Evolutionary conservation across 1,140 invertebrate species (phyloP).

Genomic region (Drosophila sturtevanti): DNA sequence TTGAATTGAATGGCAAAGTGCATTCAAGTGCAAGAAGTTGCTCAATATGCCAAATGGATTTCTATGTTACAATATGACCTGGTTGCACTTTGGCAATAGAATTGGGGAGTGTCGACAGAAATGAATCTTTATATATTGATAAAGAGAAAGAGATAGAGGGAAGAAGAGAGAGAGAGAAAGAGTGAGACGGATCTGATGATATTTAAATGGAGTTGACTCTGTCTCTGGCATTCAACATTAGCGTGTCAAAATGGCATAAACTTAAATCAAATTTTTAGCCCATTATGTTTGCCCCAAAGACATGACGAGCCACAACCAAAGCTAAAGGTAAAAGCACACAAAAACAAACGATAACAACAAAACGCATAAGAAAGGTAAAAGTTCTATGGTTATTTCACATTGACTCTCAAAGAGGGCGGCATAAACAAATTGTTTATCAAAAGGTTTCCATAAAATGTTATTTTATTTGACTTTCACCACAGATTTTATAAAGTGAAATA

Average conservation of each 20-base stretch:
- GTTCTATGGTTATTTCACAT: neutral
- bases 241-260: constrained; percentile 74
- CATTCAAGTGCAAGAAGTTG: constrained; percentile 53
- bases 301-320: constrained; percentile 37
- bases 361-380: constrained; percentile 44
- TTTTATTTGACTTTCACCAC: neutral
- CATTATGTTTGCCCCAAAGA: constrained; percentile 60
- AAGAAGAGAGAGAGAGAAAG: neutral
- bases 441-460: neutral
- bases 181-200: neutral
- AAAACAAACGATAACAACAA: constrained; percentile 62
- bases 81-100: constrained; percentile 17
- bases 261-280: constrained; percentile 71
- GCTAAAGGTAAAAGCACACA: constrained; percentile 15
- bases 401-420: neutral
- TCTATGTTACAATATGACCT: constrained; percentile 43
- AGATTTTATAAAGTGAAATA: too few relatives aligned
- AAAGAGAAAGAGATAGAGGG: too few relatives aligned
- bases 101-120: neutral
- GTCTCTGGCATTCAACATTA: constrained; percentile 52
- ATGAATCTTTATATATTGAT: neutral
- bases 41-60: constrained; percentile 63
- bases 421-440: neutral
- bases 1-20: constrained; percentile 69
- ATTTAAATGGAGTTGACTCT: neutral